Evolutionary conservation across 2,888 invertebrate genomes (phyloP), one percentile per base, ranked within the genome.

Genomic region (Flabesymbios commensalis): DNA sequence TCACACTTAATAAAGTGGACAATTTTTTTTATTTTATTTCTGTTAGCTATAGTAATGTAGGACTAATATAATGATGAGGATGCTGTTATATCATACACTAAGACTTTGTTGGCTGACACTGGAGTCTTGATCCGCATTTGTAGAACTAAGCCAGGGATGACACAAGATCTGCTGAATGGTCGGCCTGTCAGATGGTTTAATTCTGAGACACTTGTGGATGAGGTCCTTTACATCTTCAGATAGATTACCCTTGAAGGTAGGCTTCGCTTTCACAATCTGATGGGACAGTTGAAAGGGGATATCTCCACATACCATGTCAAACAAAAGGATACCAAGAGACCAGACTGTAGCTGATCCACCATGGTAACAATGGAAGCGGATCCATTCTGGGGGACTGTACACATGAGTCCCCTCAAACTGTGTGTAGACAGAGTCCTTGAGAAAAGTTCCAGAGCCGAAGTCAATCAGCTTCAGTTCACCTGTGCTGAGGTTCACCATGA

Each of bases 401-500:
- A 88, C 87, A 66, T 87, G 78, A n/a, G 88, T 88, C 63, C 88
- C 87, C 81, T 88, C 87, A 81, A 87, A 88, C 66, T 87, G 86
- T 51, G 85, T 85, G 81, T 87, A 88, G 64, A 84, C 76, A 45
- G 80, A 78, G 55, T 86, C 85, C 72, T 84, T 84, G 57, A 86
- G 77, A 71, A 84, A 83, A 31, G 87, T 86, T 52, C 87, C 87
- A 31, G 87, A 87, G 36, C 87, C 87, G 74, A 88, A 88, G 80
- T 88, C 87, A 72, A 88, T 87, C 59, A 88, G 76, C n/a, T n/a
- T n/a, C n/a, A n/a, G n/a, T n/a, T n/a, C n/a, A n/a, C n/a, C n/a
- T n/a, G n/a, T n/a, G 73, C 84, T 84, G 59, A 86, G 76, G 49
- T 49, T 31, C 47, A 88, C 86, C 42, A 88, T 79, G 63, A 88